Base-by-base conservation (phyloP, 2,797 vertebrate species). In the Channallabes apus region DNA sequence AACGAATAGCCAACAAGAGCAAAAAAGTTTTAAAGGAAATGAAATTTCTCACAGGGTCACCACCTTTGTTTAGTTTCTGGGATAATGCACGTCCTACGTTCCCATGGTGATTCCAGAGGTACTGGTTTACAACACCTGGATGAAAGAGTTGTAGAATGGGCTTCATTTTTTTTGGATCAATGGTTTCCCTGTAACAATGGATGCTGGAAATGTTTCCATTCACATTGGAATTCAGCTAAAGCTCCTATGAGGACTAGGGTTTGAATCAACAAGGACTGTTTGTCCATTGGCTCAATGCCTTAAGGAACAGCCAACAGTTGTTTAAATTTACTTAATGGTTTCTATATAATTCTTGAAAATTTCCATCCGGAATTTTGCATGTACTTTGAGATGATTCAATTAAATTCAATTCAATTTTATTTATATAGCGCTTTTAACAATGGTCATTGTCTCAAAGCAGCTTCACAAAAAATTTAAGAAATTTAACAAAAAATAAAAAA, bases 51-150 rank as follows among this genome's bases (percentile, higher is more conserved):
- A 65, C 1, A 67, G 72, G 59, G 61, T 75, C 72, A 38, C 61
- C 72, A 77, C 46, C 41, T 77, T 51, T 17, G 41, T n/a, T 65
- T 64, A 64, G 46, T 41, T 24, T 80, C 62, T 80, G 29, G 62
- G 27, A 46, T 32, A 54, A 46, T 54, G 20, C 72, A 65, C 7
- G 6, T 22, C 38, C 51, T n/a, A 46, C 64, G 69, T 29, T 64
- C 32, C 46, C 59, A 14, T 29, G 3, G 29, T 82, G 59, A 58
- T 3, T 17, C 15, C 15, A 58, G 56, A 58, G 56, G 14, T 17
- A 17, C 15, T 58, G 56, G 32, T 32, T 32, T 32, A 32, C 32
- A 32, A 32, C 32, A 32, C 1, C 32, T 32, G 32, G 32, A 32
- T 32, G 32, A 32, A 32, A 32, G 32, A 32, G 32, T 32, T 32